phyloP scores from a whole-genome alignment of 2,113 vertebrate species.

The Isichthys henryi region DNA sequence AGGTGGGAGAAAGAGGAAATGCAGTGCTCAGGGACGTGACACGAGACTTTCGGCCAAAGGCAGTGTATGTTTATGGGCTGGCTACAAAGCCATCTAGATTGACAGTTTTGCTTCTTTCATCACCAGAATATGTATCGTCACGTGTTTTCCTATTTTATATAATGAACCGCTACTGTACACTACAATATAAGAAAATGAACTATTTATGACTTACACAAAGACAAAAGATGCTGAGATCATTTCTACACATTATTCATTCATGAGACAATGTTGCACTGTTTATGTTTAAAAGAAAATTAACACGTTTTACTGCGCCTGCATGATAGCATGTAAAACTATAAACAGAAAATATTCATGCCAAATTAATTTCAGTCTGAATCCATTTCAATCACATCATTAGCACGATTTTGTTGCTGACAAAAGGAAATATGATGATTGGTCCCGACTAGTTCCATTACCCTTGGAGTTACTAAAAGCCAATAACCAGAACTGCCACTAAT shows the following conservation, averaged over 20 bases:
- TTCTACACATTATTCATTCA: neutral
- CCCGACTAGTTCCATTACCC: neutral
- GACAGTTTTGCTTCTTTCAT: neutral
- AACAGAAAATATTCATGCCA: neutral
- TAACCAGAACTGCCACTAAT: neutral
- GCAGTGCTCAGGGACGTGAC: neutral
- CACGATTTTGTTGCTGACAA: neutral
- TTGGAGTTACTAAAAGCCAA: neutral
- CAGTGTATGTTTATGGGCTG: neutral
- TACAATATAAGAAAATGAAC: neutral
- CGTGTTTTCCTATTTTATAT: no score
- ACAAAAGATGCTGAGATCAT: neutral
- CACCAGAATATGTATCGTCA: neutral
- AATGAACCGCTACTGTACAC: neutral
- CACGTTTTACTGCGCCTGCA: neutral
- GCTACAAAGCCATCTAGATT: neutral
- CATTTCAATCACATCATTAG: slow-evolving; percentile 1
- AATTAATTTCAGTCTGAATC: neutral
- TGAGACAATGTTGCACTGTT: neutral
- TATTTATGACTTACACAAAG: slow-evolving; percentile 1
- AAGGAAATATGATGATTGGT: neutral
- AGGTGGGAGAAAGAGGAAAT: neutral
- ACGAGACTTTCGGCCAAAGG: neutral
- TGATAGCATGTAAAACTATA: neutral
- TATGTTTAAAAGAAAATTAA: slow-evolving; percentile 3